Evolutionary conservation across 2,888 invertebrate species (phyloP), one percentile per base, ranked within the genome.

Genomic region (Amphiduros pacificus): DNA sequence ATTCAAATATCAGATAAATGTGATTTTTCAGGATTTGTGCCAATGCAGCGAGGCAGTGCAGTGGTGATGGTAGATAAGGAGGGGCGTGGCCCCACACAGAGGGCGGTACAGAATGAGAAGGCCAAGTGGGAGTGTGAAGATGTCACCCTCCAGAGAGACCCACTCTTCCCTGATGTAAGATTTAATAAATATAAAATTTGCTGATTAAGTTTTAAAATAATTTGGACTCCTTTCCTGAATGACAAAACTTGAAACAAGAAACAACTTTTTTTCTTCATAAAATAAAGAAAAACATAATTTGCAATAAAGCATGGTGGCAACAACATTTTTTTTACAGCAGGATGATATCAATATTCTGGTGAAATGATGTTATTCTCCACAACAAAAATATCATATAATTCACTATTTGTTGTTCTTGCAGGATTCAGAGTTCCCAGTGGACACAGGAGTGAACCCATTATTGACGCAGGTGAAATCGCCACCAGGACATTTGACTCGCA

Each of bases 371-470:
- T 20, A 36, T 14, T 36, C 9, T 36, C 14, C 36, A 36, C 36
- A 36, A 36, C 36, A 36, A 36, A 36, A 36, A 36, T 14, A 9
- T 36, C 36, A 11, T 14, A 36, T 36, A 11, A 14, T 36, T 36
- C 9, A 36, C 11, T 36, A 17, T 36, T 9, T 17, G 9, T 32
- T 55, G 6, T 52, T 26, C 28, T 59, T 62, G 2, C 49, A 82
- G 82, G 82, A 82, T 66, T 75, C 79, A 2, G 76, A 74, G 49
- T 83, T 83, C 67, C 82, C 82, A 9, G 50, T 64, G 11, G 83
- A 83, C 71, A 73, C 68, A 26, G 79, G 82, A 26, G 72, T 79
- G 40, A 83, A 82, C 62, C 81, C 82, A 9, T 68, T 72, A 49
- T 71, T 83, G 59, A 66, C 74, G 4, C 70, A 72, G 60, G 73